These are phyloP conservation scores for Saimiri boliviensis DNA, from an alignment of 2,113 vertebrate species.

Conservation along the genomic window DNA sequence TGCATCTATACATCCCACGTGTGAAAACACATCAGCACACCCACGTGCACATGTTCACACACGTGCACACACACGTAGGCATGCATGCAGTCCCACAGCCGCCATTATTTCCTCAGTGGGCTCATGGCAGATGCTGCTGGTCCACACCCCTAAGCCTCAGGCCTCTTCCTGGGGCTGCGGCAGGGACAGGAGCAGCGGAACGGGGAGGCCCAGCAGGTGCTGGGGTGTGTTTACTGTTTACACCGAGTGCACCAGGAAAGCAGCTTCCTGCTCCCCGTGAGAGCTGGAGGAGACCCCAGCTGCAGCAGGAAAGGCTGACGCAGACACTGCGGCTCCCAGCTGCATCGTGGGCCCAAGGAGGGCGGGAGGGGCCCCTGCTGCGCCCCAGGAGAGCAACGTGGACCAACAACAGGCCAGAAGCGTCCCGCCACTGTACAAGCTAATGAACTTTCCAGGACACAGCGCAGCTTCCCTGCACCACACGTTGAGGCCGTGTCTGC, in stretches of 20 bases:
- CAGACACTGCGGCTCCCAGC: neutral
- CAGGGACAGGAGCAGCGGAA: too few species aligned
- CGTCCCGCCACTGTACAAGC: accelerated
- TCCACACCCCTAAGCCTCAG: neutral
- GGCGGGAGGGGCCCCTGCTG: neutral
- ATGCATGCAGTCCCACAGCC: accelerated
- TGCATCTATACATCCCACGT: neutral
- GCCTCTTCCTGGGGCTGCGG: accelerated
- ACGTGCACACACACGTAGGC: too few species aligned
- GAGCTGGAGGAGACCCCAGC: neutral
- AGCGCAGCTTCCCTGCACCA: accelerated
- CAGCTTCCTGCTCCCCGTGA: neutral
- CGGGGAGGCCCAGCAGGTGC: neutral
- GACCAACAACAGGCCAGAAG: accelerated
- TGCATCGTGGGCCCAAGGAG: neutral
- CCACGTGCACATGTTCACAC: too few species aligned
- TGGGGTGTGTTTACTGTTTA: neutral
- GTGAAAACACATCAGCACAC: too few species aligned
- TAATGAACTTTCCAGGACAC: neutral
- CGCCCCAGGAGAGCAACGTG: accelerated
- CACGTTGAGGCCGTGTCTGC: accelerated
- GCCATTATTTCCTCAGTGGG: neutral
- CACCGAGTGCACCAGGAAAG: accelerated
- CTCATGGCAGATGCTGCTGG: accelerated
- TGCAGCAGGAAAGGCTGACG: neutral